A percentile compares a stretch with the other conserved stretches of the same genome.
Evolutionary conservation across 2,888 invertebrate species (phyloP).

Genomic region (Dolichopus griseipennis): DNA sequence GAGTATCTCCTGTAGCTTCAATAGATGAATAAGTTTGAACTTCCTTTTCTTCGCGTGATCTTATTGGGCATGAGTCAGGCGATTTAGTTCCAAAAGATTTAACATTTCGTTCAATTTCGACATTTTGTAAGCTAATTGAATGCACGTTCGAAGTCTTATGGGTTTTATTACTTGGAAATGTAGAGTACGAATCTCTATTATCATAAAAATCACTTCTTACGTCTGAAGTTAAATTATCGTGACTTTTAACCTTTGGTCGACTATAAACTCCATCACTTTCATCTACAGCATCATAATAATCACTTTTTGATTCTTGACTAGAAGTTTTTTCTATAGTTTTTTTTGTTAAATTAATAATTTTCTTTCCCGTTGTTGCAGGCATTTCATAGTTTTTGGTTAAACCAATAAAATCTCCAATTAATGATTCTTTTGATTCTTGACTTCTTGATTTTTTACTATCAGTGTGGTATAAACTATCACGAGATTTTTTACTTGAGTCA

Average conservation of each 20-base stretch:
- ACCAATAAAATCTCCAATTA: conserved; percentile 37
- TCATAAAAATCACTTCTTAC: conserved; percentile 46
- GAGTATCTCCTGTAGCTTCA: conserved; percentile 26
- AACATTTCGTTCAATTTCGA: conserved; percentile 56
- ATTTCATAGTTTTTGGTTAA: conserved; percentile 45
- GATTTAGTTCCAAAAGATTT: conserved; percentile 38
- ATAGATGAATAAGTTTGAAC: conserved; percentile 38
- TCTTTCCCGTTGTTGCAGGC: conserved; percentile 44
- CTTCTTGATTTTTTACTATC: conserved; percentile 59
- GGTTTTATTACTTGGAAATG: conserved; percentile 51
- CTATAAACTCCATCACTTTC: conserved; percentile 30
- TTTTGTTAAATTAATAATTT: conserved; percentile 36
- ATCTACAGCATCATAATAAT: conserved; percentile 58
- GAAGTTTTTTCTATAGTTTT: conserved; percentile 51
- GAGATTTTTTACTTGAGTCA: conserved; percentile 57
- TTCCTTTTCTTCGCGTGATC: conserved; percentile 35
- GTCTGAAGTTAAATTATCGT: conserved; percentile 52
- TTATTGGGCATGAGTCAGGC: conserved; percentile 30
- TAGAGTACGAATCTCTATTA: conserved; percentile 53
- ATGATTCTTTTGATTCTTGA: conserved; percentile 49
- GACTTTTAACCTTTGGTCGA: conserved; percentile 48
- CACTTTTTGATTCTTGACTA: conserved; percentile 62
- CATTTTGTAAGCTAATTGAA: conserved; percentile 61
- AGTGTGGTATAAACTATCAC: conserved; percentile 56
- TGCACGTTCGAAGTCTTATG: conserved; percentile 55